Evolutionary conservation across 2,113 vertebrate genomes (phyloP).

Genomic region (Urocitellus parryii): DNA sequence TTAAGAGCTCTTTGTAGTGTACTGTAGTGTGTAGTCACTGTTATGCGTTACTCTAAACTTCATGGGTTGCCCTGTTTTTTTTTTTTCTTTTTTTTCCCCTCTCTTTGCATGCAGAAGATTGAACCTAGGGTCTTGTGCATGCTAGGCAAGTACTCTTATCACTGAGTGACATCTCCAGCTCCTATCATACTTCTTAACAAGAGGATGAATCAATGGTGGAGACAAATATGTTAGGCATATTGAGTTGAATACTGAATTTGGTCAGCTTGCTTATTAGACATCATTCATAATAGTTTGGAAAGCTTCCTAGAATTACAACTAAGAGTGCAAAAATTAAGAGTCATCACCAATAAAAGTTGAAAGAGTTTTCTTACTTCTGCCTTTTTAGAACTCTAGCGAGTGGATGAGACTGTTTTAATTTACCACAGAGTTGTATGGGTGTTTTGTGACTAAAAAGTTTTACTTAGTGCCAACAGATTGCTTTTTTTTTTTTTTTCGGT

Average conservation of each 20-base stretch:
- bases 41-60: not conserved
- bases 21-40: not conserved
- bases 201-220: not conserved
- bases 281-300: conserved; percentile 18
- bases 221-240: not conserved
- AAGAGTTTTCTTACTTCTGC: not conserved
- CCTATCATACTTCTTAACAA: not conserved
- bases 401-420: conserved; percentile 7
- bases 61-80: not conserved
- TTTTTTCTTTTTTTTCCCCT: not conserved
- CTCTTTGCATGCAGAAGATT: not conserved
- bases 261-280: not conserved
- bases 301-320: conserved; percentile 21
- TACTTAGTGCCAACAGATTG: not conserved
- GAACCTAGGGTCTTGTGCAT: not conserved
- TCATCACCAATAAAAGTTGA: not conserved
- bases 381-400: not conserved
- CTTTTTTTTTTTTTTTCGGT: not conserved
- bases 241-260: not conserved
- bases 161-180: not conserved
- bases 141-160: not conserved
- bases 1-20: not conserved
- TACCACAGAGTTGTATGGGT: not conserved
- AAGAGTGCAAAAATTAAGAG: not conserved
- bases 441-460: conserved; percentile 37